phyloP scores from a whole-genome alignment of 53 echinoderm and acorn worm genomes.

The Stichopus horrens region DNA sequence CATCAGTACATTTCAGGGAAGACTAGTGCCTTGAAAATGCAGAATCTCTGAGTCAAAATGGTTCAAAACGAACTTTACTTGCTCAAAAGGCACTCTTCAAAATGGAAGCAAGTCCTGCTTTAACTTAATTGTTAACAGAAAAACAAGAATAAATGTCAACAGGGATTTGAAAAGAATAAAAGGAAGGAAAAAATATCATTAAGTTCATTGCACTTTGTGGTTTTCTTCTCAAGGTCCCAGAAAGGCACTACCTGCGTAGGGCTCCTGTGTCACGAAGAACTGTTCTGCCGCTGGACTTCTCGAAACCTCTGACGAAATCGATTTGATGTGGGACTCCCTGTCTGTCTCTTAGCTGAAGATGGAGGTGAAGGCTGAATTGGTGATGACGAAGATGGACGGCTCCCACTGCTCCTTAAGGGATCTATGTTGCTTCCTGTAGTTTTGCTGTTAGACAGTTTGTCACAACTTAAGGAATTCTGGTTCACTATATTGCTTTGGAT shows the following conservation, averaged over 20 bases:
- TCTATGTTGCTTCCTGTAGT: slow-evolving; percentile 6
- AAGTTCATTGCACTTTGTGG: not conserved
- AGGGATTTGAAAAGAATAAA: not conserved
- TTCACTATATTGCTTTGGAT: not conserved
- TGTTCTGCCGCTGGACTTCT: slow-evolving; percentile 16
- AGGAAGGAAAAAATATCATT: not conserved
- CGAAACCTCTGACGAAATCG: slow-evolving; percentile 47
- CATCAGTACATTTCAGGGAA: too few species aligned
- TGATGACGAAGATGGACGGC: slow-evolving; percentile 16
- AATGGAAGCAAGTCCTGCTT: too few species aligned
- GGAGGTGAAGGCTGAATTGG: slow-evolving; percentile 83
- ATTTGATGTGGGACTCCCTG: slow-evolving; percentile 17
- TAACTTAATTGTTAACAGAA: not conserved
- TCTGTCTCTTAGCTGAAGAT: slow-evolving; percentile 64
- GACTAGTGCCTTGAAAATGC: too few species aligned
- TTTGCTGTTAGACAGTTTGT: not conserved
- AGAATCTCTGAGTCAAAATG: too few species aligned
- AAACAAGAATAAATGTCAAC: not conserved
- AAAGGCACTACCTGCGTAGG: not conserved
- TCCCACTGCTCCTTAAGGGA: not conserved
- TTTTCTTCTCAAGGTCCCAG: not conserved
- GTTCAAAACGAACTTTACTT: too few species aligned
- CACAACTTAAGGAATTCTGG: slow-evolving; percentile 4
- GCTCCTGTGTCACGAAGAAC: not conserved
- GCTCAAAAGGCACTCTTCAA: too few species aligned